phyloP scores from a whole-genome alignment of 2,888 invertebrate genomes.

The Spodoptera littoralis region DNA sequence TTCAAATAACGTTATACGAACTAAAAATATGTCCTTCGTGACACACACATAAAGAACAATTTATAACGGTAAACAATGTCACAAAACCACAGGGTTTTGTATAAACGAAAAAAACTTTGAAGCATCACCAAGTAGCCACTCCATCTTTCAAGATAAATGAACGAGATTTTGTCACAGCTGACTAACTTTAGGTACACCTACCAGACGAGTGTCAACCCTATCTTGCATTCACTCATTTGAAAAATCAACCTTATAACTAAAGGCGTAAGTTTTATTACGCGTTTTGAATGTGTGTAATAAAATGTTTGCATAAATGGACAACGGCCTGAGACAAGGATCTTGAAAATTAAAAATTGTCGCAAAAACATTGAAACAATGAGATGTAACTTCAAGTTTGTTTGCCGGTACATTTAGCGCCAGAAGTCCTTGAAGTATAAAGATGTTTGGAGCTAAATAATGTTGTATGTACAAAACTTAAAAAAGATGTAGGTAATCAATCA shows the following conservation, averaged over 20 bases:
- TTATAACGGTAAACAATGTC: conserved; percentile 29
- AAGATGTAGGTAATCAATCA: no score
- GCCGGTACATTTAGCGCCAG: conserved; percentile 19
- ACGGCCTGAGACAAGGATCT: conserved; percentile 53
- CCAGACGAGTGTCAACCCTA: conserved; percentile 32
- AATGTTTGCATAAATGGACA: conserved; percentile 39
- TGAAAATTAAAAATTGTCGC: conserved; percentile 44
- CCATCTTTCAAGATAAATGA: conserved; percentile 63
- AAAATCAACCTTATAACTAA: conserved; percentile 9
- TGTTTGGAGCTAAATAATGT: no score
- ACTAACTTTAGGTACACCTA: conserved; percentile 54
- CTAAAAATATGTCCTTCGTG: conserved; percentile 12
- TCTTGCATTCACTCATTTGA: conserved; percentile 2
- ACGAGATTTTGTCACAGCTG: conserved; percentile 60
- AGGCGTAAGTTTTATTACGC: background rate
- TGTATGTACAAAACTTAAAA: no score
- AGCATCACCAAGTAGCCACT: conserved; percentile 47
- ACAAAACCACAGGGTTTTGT: conserved; percentile 33
- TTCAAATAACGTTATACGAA: background rate
- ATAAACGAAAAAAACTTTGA: conserved; percentile 32
- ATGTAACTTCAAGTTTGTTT: conserved; percentile 10
- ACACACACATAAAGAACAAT: conserved; percentile 24
- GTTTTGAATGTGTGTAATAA: background rate
- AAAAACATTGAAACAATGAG: conserved; percentile 54
- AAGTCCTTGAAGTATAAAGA: conserved; percentile 22